Base-by-base conservation (phyloP, 2,113 vertebrate species). In the Mastomys coucha region DNA sequence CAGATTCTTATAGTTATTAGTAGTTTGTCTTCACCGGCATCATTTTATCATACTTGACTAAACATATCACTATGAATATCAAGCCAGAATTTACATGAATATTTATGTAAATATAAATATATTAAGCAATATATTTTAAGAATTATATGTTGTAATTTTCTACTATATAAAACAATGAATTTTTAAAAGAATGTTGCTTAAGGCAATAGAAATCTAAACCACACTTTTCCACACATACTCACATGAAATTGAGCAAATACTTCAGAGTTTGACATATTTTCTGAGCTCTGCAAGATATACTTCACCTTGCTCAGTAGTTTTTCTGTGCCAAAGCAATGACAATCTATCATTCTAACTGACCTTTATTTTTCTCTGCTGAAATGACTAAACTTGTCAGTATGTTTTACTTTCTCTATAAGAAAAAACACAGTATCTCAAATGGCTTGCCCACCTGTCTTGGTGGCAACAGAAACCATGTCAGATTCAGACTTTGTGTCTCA, bases 41-140 rank as follows among this genome's bases (percentile, higher is more conserved):
- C n/a, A 70, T 36, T 70, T 80, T 20, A 49, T 67, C 13, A 9
- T 53, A 42, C 11, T 4, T 69, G 49, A 97, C 89, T 51, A 5
- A 67, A 42, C 2, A 82, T 67, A 22, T 13, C 31, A 28, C 22
- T 86, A 89, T 65, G 65, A 26, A 85, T 22, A 76, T 2, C 7
- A 88, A 87, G 0, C 11, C 31, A 78, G 13, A 58, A 4, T 39
- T 93, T 8, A 39, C 60, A 4, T 63, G 22, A 56, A 0, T 22
- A n/a, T n/a, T n/a, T n/a, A n/a, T n/a, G n/a, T n/a, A n/a, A n/a
- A n/a, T n/a, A n/a, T n/a, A n/a, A n/a, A n/a, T n/a, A n/a, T n/a
- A 95, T 49, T 69, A 82, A n/a, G n/a, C 12, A 39, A 51, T 78
- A 42, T 65, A 88, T 86, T 93, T 81, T 42, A 96, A 65, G 63